A percentile compares a stretch with the other conserved stretches of the same genome.
These are phyloP conservation scores for Pelobates fuscus DNA, from an alignment of 2,113 vertebrate species.

Conservation along the genomic window DNA sequence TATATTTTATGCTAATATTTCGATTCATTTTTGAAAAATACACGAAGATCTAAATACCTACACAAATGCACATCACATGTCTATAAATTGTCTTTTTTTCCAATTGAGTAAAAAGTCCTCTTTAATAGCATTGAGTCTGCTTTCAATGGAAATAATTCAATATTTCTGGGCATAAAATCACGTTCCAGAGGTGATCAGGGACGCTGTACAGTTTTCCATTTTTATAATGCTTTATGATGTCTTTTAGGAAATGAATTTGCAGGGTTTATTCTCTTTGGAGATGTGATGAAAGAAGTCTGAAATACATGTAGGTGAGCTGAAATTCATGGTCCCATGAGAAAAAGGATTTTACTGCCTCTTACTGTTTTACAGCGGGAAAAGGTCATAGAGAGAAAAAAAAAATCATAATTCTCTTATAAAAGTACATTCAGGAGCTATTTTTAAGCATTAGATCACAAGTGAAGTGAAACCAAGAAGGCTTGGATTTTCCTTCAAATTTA, in stretches of 20 bases:
- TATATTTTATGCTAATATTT: too few relatives aligned
- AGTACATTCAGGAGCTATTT: conserved; percentile 27
- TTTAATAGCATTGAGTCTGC: background rate
- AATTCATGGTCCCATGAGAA: conserved; percentile 30
- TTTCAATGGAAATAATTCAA: background rate
- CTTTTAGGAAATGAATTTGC: background rate
- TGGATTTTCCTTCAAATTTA: conserved; percentile 32
- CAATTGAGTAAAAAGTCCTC: too few relatives aligned
- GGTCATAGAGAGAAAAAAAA: conserved; percentile 40
- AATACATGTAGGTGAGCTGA: conserved; percentile 41
- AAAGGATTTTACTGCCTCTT: conserved; percentile 37
- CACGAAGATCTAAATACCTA: too few relatives aligned
- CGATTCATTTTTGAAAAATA: too few relatives aligned
- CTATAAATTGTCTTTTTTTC: too few relatives aligned
- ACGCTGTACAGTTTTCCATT: background rate
- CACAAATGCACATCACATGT: too few relatives aligned
- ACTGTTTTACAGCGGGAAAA: conserved; percentile 44
- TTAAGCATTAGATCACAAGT: conserved; percentile 28
- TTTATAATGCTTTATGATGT: background rate
- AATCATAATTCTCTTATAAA: conserved; percentile 37
- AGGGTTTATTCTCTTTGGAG: conserved; percentile 22
- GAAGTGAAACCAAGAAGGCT: conserved; percentile 31
- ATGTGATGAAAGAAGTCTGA: conserved; percentile 1
- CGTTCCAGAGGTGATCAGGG: background rate
- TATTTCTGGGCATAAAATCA: background rate